Evolutionary conservation across 2,888 invertebrate species (phyloP).

Genomic region (Lingula anatina): DNA sequence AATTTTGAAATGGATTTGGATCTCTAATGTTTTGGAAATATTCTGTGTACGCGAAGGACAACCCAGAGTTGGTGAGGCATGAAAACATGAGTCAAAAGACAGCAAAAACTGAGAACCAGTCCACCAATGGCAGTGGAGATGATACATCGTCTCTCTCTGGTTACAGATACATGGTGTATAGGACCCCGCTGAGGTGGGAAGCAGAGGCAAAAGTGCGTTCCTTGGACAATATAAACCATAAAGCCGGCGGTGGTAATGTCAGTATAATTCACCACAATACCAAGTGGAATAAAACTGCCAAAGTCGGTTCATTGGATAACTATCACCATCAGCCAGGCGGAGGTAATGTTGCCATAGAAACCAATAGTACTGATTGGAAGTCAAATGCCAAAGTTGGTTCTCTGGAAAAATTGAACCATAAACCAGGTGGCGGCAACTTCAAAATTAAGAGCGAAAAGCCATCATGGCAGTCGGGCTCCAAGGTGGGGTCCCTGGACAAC

Average conservation of each 20-base stretch:
- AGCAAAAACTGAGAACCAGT: too few relatives aligned
- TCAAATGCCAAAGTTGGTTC: background rate
- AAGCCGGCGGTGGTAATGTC: conserved; percentile 2
- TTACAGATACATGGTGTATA: too few relatives aligned
- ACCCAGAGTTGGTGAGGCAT: too few relatives aligned
- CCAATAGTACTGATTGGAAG: background rate
- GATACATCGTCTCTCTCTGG: too few relatives aligned
- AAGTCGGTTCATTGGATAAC: conserved; percentile 3
- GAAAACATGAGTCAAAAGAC: too few relatives aligned
- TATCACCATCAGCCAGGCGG: background rate
- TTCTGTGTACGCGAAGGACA: too few relatives aligned
- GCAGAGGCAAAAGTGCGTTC: conserved; percentile 2
- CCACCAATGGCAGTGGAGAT: too few relatives aligned
- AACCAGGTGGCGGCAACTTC: background rate
- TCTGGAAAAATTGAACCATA: background rate
- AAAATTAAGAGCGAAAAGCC: conserved; percentile 1
- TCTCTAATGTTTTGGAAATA: too few relatives aligned
- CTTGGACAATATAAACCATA: conserved; percentile 4
- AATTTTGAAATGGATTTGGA: too few relatives aligned
- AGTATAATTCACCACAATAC: background rate
- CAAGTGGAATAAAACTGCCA: conserved; percentile 1
- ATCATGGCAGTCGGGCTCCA: background rate
- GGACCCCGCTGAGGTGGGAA: conserved; percentile 2
- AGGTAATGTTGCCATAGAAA: background rate
- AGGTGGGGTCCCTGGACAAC: conserved; percentile 2